phyloP scores from a whole-genome alignment of 2,113 vertebrate species.

The Caloenas nicobarica region DNA sequence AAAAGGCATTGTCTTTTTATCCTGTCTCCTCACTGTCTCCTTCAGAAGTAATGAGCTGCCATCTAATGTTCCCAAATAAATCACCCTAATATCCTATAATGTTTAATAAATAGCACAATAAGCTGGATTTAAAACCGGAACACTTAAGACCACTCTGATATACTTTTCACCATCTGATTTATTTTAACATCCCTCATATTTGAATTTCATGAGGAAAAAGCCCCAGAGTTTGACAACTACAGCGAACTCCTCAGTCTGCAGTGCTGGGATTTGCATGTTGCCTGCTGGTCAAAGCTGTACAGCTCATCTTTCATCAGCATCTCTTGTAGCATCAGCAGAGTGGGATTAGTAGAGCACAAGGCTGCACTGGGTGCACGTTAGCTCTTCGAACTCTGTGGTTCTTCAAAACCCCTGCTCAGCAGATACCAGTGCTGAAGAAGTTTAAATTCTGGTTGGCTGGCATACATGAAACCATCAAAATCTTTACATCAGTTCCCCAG shows the following conservation, averaged over 20 bases:
- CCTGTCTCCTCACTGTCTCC: neutral
- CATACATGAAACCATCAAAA: neutral
- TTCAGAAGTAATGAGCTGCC: neutral
- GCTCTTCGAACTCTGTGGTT: neutral
- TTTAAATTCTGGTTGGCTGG: neutral
- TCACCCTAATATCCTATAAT: neutral
- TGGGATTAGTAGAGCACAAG: neutral
- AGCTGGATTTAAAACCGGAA: neutral
- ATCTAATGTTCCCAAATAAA: neutral
- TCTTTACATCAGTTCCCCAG: neutral
- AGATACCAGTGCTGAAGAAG: neutral
- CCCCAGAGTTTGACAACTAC: neutral
- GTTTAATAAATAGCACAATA: neutral
- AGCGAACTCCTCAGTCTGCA: neutral
- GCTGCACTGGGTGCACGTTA: rapidly evolving
- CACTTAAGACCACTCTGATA: neutral
- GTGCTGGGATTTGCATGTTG: neutral
- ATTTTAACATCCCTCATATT: neutral
- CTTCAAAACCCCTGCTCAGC: neutral
- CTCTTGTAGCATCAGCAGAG: neutral
- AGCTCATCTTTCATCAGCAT: neutral
- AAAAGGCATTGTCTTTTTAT: neutral
- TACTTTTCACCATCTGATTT: neutral
- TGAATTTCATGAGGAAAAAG: neutral
- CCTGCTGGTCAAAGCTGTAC: neutral